These are phyloP conservation scores for Phoebastria nigripes DNA, from an alignment of 2,797 vertebrate genomes.

Conservation along the genomic window DNA sequence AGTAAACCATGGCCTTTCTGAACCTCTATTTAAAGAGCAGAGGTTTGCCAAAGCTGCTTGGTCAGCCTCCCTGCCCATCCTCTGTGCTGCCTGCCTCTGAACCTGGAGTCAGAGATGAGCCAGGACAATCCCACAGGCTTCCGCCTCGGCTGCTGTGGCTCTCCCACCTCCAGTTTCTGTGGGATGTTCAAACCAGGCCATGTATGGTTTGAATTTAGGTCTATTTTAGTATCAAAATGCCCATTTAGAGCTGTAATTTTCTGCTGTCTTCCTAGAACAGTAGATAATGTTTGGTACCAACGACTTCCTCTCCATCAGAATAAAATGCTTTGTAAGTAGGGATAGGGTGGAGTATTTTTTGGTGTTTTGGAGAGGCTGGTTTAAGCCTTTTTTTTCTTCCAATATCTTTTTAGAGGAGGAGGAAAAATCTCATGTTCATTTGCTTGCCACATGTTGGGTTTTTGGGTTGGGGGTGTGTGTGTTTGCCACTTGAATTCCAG, in stretches of 20 bases:
- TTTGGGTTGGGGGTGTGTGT: not conserved
- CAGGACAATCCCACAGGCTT: not conserved
- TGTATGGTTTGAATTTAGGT: constrained; percentile 19
- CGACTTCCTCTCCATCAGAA: not conserved
- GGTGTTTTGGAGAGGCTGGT: not conserved
- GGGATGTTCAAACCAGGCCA: not conserved
- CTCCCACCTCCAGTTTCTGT: constrained; percentile 13
- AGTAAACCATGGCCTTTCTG: not conserved
- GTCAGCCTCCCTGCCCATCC: constrained; percentile 15
- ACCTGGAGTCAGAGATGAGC: not conserved
- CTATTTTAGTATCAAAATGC: constrained; percentile 17
- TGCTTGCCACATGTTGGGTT: not conserved
- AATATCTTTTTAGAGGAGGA: not conserved
- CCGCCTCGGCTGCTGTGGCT: not conserved
- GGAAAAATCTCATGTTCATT: not conserved
- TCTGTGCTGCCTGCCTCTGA: not conserved
- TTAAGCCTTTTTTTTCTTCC: not conserved
- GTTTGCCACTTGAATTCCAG: not conserved
- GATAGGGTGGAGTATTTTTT: not conserved
- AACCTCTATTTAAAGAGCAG: constrained; percentile 21
- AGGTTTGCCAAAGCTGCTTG: constrained; percentile 35
- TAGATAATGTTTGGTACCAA: not conserved
- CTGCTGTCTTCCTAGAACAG: constrained; percentile 14
- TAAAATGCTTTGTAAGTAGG: not conserved
- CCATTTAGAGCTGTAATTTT: constrained; percentile 40